A percentile compares a stretch with the other conserved stretches of the same genome.
phyloP scores from a whole-genome alignment of 1,140 invertebrate genomes.

The Saccostrea cuccullata region DNA sequence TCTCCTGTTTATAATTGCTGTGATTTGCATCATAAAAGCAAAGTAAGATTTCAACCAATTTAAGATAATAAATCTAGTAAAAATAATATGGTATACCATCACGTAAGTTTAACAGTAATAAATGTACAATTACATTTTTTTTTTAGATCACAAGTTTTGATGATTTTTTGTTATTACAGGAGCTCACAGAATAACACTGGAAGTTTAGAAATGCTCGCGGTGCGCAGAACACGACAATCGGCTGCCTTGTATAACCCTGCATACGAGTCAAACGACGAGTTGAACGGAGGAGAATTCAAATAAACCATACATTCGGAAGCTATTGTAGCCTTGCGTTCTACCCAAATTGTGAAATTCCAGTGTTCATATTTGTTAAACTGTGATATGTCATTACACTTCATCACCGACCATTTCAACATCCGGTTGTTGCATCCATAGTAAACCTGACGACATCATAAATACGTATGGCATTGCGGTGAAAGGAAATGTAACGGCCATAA shows the following conservation, averaged over 20 bases:
- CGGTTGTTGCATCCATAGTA: too few relatives aligned
- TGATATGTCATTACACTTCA: too few relatives aligned
- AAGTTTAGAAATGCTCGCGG: background rate
- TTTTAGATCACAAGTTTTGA: background rate
- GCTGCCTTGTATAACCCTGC: background rate
- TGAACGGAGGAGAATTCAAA: conserved; percentile 12
- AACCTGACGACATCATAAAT: too few relatives aligned
- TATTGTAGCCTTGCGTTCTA: too few relatives aligned
- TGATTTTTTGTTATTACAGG: background rate
- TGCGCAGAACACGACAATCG: background rate
- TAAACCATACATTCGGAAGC: background rate
- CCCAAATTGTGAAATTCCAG: background rate
- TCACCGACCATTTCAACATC: too few relatives aligned
- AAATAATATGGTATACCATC: background rate
- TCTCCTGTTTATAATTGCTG: background rate
- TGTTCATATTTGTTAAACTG: background rate
- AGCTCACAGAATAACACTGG: background rate
- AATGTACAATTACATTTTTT: too few relatives aligned
- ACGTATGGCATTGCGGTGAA: too few relatives aligned
- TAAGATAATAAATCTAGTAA: background rate
- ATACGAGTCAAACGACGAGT: conserved; percentile 1
- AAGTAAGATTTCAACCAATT: background rate
- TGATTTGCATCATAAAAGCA: conserved; percentile 4
- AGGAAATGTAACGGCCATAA: too few relatives aligned
- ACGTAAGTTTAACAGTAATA: too few relatives aligned